Conservation (phyloP, 2,797 vertebrate species). For the Borostomias antarcticus region DNA sequence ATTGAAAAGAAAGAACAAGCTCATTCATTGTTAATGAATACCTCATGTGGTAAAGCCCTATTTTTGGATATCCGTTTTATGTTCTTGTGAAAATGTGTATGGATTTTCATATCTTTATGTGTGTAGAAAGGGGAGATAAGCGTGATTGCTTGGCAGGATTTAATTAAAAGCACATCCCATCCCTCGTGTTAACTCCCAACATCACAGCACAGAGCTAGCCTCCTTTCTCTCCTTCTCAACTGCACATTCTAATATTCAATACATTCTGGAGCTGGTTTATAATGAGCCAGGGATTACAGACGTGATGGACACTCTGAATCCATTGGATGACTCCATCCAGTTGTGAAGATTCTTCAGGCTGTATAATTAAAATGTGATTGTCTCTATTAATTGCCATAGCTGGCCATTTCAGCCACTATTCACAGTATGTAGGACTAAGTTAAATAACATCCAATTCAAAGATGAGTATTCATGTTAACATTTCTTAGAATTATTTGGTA, state of each 20-base stretch:
- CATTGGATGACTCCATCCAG: conserved; percentile 26
- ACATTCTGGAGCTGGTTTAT: conserved; percentile 33
- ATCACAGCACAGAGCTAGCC: conserved; percentile 29
- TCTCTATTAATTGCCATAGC: conserved; percentile 15
- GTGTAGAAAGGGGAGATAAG: conserved; percentile 41
- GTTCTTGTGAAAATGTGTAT: conserved; percentile 34
- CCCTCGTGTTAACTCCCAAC: conserved; percentile 22
- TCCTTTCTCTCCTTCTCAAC: conserved; percentile 39
- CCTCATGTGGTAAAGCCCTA: conserved; percentile 29
- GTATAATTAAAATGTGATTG: conserved; percentile 4
- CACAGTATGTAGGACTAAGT: no score
- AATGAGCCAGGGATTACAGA: conserved; percentile 39
- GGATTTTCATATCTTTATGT: conserved; percentile 23
- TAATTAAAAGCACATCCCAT: conserved; percentile 57
- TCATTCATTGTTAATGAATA: conserved; percentile 40
- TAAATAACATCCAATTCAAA: no score
- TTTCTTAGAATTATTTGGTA: no score
- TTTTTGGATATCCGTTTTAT: conserved; percentile 47
- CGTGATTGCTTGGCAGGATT: conserved; percentile 48
- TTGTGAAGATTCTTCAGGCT: conserved; percentile 20
- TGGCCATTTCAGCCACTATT: neutral
- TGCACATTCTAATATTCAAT: conserved; percentile 7
- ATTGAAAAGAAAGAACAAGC: conserved; percentile 26
- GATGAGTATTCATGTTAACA: no score
- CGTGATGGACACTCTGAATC: conserved; percentile 36